These are phyloP conservation scores for Enteromius trimaculatus DNA, from an alignment of 2,797 vertebrate species.

Conservation along the genomic window DNA sequence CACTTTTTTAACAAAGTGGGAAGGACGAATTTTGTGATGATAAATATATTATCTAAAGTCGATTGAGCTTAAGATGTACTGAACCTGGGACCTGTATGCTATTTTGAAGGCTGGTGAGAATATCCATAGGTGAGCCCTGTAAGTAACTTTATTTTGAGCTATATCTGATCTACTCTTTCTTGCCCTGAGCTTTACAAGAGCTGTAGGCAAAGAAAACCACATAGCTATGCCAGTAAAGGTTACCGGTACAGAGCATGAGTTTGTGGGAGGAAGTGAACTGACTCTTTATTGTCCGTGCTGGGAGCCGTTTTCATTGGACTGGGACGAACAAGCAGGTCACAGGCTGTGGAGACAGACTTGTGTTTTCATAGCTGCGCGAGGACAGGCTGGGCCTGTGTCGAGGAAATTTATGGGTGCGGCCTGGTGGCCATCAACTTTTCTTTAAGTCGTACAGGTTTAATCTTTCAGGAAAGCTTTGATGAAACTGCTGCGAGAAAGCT, in stretches of 20 bases:
- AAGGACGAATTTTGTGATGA: neutral
- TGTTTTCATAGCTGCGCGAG: constrained; percentile 72
- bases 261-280: constrained; percentile 53
- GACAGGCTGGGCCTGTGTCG: constrained; percentile 48
- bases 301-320: constrained; percentile 69
- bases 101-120: neutral
- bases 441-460: constrained; percentile 1
- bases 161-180: constrained; percentile 32
- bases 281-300: constrained; percentile 68
- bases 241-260: constrained; percentile 11
- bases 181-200: constrained; percentile 23
- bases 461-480: constrained; percentile 24
- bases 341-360: constrained; percentile 60
- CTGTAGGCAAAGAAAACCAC: constrained; percentile 22
- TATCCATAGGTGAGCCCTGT: constrained; percentile 6
- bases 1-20: neutral
- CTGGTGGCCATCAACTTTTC: constrained; percentile 36
- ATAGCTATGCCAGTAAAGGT: constrained; percentile 40
- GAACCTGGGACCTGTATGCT: neutral
- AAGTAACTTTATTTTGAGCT: neutral
- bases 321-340: constrained; percentile 57
- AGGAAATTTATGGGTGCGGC: constrained; percentile 43
- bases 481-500: neutral
- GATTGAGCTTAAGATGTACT: neutral
- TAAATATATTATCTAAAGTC: neutral